Percentiles rank a stretch among this genome's conserved stretches.
These are phyloP conservation scores for Sminthurides bifidus DNA, from an alignment of 1,140 invertebrate genomes.

Conservation along the genomic window DNA sequence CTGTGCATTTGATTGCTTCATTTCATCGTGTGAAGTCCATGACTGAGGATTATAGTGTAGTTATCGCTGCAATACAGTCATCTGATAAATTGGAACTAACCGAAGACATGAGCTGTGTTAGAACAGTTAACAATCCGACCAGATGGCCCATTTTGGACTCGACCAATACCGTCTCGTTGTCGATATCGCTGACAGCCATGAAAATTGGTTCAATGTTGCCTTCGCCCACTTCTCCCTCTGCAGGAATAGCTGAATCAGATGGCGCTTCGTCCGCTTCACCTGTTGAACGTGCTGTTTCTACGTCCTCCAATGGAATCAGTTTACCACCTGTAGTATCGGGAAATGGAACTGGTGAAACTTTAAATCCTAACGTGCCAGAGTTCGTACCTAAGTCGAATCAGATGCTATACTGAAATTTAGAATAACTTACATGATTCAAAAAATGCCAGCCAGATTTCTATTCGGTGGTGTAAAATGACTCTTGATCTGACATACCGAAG, in stretches of 20 bases:
- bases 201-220: slow-evolving; percentile 16
- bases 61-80: slow-evolving; percentile 65
- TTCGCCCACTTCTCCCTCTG: slow-evolving; percentile 27
- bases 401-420: background rate
- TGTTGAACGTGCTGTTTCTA: background rate
- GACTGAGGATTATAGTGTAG: slow-evolving; percentile 68
- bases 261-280: slow-evolving; percentile 20
- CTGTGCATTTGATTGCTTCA: slow-evolving; percentile 82
- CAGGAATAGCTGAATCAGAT: background rate
- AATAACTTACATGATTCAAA: too few relatives aligned
- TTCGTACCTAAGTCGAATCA: slow-evolving; percentile 46
- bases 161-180: slow-evolving; percentile 31
- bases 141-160: slow-evolving; percentile 70
- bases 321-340: background rate
- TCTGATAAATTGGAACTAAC: slow-evolving; percentile 72
- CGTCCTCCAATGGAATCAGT: background rate
- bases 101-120: slow-evolving; percentile 41
- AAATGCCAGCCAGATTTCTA: too few relatives aligned
- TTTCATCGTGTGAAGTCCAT: slow-evolving; percentile 73
- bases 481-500: too few relatives aligned
- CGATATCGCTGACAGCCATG: slow-evolving; percentile 25
- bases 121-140: slow-evolving; percentile 63
- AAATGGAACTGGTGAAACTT: slow-evolving; percentile 40
- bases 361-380: slow-evolving; percentile 76
- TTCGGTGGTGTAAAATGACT: too few relatives aligned